Evolutionary conservation across 2,113 vertebrate species (phyloP).

Genomic region (Ochotona curzoniae): DNA sequence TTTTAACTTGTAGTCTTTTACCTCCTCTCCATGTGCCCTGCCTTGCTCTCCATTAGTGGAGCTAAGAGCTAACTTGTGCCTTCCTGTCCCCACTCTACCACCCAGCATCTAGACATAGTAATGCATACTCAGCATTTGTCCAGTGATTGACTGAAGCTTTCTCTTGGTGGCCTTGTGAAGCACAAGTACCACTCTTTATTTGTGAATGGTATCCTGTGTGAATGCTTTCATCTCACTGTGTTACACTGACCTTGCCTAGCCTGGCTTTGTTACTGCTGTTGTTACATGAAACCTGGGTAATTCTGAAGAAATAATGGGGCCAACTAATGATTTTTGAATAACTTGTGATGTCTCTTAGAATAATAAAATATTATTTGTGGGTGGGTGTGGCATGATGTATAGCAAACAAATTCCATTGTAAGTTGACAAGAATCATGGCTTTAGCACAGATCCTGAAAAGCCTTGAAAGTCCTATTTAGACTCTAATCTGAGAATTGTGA

Average conservation of each 20-base stretch:
- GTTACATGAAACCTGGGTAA: not conserved
- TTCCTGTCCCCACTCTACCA: too few relatives aligned
- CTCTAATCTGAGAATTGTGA: not conserved
- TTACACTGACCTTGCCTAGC: not conserved
- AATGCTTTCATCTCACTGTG: not conserved
- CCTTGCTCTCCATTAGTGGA: not conserved
- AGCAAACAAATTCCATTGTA: not conserved
- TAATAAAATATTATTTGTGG: slow-evolving; percentile 10
- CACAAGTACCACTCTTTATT: not conserved
- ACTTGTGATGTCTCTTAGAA: not conserved
- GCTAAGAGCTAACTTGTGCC: not conserved
- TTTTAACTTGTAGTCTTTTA: not conserved
- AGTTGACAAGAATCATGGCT: not conserved
- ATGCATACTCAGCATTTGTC: not conserved
- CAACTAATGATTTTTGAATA: not conserved
- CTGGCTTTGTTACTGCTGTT: not conserved
- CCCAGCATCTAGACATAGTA: too few relatives aligned
- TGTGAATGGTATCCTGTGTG: not conserved
- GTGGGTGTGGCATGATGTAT: not conserved
- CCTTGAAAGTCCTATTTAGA: not conserved
- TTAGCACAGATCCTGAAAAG: not conserved
- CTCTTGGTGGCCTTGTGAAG: not conserved
- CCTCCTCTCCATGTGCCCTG: not conserved
- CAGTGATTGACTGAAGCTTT: not conserved
- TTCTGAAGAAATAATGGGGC: not conserved